Evolutionary conservation across 2,888 invertebrate genomes (phyloP), one percentile per base, ranked within the genome.

Genomic region (Keiferia lycopersicella): DNA sequence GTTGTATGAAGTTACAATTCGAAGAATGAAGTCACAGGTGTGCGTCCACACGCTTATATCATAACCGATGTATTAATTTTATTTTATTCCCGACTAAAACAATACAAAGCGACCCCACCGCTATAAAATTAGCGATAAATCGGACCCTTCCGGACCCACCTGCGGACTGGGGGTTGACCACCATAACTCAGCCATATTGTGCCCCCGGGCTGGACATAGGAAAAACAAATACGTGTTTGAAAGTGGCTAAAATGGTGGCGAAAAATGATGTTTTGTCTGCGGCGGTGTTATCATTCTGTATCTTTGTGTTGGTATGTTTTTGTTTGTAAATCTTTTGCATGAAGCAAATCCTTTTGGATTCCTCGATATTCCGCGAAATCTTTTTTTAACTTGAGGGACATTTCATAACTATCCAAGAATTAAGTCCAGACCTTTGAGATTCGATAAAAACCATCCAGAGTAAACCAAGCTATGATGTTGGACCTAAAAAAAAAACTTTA

Each of bases 61-160:
- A 34, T 26, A 56, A 56, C 30, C 34, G 34, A 30, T 34, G n/a
- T 60, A 60, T 45, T 60, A 26, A 51, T 50, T 51, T 26, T 20
- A 51, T 61, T 64, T 64, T 64, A 64, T 71, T 69, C 62, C 65
- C 63, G 66, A 68, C 68, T 71, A 74, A 77, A 77, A 75, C 80
- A 79, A 67, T 59, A 63, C 60, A 62, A 64, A 64, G 65, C 50
- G 67, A 65, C 67, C 68, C 67, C 65, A 75, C 79, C 79, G 79
- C 67, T 80, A 85, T 84, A 85, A 86, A 88, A 88, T 87, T 85
- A 85, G 84, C 84, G 80, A 88, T 89, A 89, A 89, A 89, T 89
- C 84, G 83, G 79, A 83, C 82, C 81, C 79, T 82, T 80, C 80
- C 79, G 78, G 51, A 18, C 74, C 80, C 89, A 89, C 89, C 90